Conservation (phyloP, 2,113 vertebrate genomes). For the Larimichthys crocea region DNA sequence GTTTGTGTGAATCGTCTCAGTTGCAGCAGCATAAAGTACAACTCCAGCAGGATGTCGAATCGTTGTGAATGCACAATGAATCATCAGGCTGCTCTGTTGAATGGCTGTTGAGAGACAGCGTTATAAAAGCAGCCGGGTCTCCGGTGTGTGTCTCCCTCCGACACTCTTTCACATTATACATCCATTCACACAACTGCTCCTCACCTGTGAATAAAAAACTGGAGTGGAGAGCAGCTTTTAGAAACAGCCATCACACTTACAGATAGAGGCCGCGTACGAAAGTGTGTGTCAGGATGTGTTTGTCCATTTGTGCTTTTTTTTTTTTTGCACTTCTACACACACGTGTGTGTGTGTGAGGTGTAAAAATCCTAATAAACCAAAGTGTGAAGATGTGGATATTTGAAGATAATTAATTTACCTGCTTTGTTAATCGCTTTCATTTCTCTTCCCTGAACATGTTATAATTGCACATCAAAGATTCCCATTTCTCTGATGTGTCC, state of each 20-base stretch:
- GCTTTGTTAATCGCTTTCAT: constrained; percentile 39
- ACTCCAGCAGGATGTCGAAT: constrained; percentile 53
- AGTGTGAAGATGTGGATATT: constrained; percentile 22
- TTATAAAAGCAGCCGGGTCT: constrained; percentile 46
- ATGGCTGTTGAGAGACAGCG: constrained; percentile 45
- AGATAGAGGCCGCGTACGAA: background rate
- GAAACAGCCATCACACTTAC: constrained; percentile 26
- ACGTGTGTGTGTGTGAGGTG: constrained; percentile 5
- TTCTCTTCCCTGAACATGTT: constrained; percentile 18
- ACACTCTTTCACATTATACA: constrained; percentile 38
- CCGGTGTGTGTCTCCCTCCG: constrained; percentile 51
- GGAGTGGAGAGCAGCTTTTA: constrained; percentile 22
- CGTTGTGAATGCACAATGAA: constrained; percentile 69
- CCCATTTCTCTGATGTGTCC: constrained; percentile 37
- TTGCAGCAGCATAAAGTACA: constrained; percentile 43
- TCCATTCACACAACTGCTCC: constrained; percentile 54
- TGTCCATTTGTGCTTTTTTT: constrained; percentile 8
- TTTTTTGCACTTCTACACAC: background rate
- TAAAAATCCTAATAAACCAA: constrained; percentile 1
- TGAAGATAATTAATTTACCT: constrained; percentile 2
- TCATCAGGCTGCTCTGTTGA: constrained; percentile 61
- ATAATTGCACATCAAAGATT: constrained; percentile 38
- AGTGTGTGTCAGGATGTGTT: constrained; percentile 6
- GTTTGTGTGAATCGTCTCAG: constrained; percentile 39
- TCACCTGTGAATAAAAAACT: constrained; percentile 14